phyloP scores from a whole-genome alignment of 2,113 vertebrate species.

The Dicentrarchus labrax region DNA sequence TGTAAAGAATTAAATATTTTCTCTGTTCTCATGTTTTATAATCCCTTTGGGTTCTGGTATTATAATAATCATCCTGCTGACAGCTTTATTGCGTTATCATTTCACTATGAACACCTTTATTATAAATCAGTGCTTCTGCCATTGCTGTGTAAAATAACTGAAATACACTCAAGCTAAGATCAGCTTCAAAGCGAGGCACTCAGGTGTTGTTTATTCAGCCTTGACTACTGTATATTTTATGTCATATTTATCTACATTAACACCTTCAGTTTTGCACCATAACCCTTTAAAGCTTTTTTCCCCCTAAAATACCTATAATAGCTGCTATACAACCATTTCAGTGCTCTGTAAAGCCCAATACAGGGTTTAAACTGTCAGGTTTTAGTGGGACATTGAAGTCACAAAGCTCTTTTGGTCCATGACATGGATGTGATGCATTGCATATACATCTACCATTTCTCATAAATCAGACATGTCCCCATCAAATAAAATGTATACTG shows the following conservation, averaged over 20 bases:
- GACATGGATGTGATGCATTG: constrained; percentile 9
- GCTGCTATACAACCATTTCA: constrained; percentile 21
- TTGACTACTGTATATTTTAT: constrained; percentile 23
- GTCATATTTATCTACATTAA: constrained; percentile 45
- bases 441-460: constrained; percentile 11
- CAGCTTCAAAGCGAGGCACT: constrained; percentile 36
- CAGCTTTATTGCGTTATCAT: constrained; percentile 56
- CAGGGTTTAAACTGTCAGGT: constrained; percentile 37
- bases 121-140: constrained; percentile 34
- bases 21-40: constrained; percentile 33
- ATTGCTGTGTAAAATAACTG: constrained; percentile 14
- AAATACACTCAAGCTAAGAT: constrained; percentile 17
- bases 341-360: constrained; percentile 33
- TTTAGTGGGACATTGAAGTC: constrained; percentile 26
- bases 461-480: constrained; percentile 41
- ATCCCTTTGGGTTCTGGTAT: constrained; percentile 38
- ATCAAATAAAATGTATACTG: constrained; percentile 51
- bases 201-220: constrained; percentile 32
- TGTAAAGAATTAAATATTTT: constrained; percentile 17
- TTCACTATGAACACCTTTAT: constrained; percentile 29
- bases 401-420: background rate
- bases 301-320: constrained; percentile 20
- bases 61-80: constrained; percentile 56
- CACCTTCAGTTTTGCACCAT: constrained; percentile 30
- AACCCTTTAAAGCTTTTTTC: constrained; percentile 32